A percentile compares a stretch with the other conserved stretches of the same genome.
phyloP scores from a whole-genome alignment of 2,113 vertebrate genomes.

The Myocastor coypus region DNA sequence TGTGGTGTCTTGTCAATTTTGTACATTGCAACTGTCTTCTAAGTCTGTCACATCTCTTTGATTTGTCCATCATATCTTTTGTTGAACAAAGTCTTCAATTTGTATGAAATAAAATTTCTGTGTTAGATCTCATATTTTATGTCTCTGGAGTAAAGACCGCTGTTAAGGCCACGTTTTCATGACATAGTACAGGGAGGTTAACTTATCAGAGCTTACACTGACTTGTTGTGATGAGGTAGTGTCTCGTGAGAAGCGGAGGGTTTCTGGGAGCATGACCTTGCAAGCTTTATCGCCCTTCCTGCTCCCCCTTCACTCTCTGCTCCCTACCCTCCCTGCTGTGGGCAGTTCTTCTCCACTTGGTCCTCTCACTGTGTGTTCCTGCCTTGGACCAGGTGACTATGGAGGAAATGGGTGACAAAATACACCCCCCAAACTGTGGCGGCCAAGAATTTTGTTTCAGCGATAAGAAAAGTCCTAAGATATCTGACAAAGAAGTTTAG shows the following conservation, averaged over 20 bases:
- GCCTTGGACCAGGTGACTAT: not conserved
- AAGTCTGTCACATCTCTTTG: conserved; percentile 31
- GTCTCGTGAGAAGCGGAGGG: not conserved
- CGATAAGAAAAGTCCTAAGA: not conserved
- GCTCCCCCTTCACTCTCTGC: not conserved
- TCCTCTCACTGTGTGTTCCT: not conserved
- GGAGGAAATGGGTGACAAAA: not conserved
- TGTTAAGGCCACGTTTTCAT: conserved; percentile 64
- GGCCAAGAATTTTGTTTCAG: not conserved
- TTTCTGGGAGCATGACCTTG: not conserved
- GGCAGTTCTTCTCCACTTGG: not conserved
- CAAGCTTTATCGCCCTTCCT: not conserved
- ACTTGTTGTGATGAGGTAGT: not conserved
- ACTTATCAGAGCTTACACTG: not conserved
- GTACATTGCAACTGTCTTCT: not conserved
- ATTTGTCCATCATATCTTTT: conserved; percentile 17
- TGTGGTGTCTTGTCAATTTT: not conserved
- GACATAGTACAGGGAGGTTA: not conserved
- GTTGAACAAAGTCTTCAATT: conserved; percentile 59
- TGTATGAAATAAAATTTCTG: conserved; percentile 53
- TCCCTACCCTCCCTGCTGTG: not conserved
- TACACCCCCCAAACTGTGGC: not conserved
- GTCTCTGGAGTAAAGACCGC: conserved; percentile 5
- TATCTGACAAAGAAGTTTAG: conserved; percentile 8
- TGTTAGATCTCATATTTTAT: conserved; percentile 49